These are phyloP conservation scores for Bungarus multicinctus DNA, from an alignment of 2,113 vertebrate species.

Conservation along the genomic window DNA sequence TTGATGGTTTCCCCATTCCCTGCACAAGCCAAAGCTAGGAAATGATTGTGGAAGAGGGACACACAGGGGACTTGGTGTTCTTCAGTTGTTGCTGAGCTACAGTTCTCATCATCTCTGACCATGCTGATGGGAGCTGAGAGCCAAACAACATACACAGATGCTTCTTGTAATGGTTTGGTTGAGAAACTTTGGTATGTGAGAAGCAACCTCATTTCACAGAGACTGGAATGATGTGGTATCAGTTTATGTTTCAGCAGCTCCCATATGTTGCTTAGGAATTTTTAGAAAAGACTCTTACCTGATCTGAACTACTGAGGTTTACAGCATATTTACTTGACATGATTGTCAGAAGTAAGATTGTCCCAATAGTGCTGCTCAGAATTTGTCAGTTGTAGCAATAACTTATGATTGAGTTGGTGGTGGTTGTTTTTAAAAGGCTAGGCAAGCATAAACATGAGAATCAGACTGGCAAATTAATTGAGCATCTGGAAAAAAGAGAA, in stretches of 20 bases:
- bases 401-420: not conserved
- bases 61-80: not conserved
- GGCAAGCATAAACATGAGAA: not conserved
- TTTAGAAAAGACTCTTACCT: not conserved
- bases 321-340: not conserved
- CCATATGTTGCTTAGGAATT: not conserved
- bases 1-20: not conserved
- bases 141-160: not conserved
- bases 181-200: not conserved
- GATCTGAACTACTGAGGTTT: not conserved
- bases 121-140: not conserved
- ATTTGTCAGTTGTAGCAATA: not conserved
- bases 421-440: not conserved
- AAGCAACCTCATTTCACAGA: not conserved
- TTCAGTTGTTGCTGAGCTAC: not conserved
- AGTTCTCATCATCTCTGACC: not conserved
- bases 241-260: not conserved
- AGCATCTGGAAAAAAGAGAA: not conserved
- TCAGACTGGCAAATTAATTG: not conserved
- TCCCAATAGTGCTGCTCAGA: not conserved
- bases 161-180: not conserved
- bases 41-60: not conserved
- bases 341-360: not conserved
- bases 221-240: not conserved
- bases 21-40: not conserved